phyloP scores from a whole-genome alignment of 2,113 vertebrate genomes.

The Pimephales promelas region DNA sequence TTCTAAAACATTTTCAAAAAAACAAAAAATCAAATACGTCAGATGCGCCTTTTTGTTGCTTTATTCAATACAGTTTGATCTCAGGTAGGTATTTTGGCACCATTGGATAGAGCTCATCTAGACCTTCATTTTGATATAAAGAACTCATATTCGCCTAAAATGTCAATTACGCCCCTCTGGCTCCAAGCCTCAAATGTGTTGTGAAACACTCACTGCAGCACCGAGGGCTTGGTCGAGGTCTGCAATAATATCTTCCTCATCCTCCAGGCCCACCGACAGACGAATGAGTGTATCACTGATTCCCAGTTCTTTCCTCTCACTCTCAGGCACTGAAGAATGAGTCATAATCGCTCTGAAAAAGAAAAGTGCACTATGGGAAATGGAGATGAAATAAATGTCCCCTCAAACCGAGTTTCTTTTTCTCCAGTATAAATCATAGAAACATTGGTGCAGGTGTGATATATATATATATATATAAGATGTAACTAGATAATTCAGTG shows the following conservation, averaged over 20 bases:
- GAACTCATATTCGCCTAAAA: too few species aligned
- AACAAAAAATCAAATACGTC: too few species aligned
- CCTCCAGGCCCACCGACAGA: constrained; percentile 90
- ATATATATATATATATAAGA: neutral
- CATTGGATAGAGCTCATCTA: too few species aligned
- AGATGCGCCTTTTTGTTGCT: too few species aligned
- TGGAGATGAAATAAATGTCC: neutral
- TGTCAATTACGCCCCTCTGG: too few species aligned
- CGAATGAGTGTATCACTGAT: constrained; percentile 89
- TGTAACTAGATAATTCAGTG: neutral
- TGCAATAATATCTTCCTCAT: constrained; percentile 82
- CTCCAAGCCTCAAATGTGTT: too few species aligned
- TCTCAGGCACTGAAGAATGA: constrained; percentile 85
- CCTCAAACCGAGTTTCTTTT: neutral
- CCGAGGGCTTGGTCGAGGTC: constrained; percentile 86
- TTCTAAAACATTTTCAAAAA: too few species aligned
- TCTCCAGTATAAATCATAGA: neutral
- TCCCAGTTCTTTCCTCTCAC: constrained; percentile 78
- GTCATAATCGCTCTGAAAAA: constrained; percentile 88
- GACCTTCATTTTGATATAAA: too few species aligned
- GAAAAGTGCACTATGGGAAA: constrained; percentile 14
- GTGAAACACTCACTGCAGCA: constrained; percentile 79
- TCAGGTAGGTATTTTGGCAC: too few species aligned
- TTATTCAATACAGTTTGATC: too few species aligned
- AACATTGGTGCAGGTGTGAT: neutral